Base-by-base conservation (phyloP, 2,797 vertebrate species). In the Anas flavirostris region DNA sequence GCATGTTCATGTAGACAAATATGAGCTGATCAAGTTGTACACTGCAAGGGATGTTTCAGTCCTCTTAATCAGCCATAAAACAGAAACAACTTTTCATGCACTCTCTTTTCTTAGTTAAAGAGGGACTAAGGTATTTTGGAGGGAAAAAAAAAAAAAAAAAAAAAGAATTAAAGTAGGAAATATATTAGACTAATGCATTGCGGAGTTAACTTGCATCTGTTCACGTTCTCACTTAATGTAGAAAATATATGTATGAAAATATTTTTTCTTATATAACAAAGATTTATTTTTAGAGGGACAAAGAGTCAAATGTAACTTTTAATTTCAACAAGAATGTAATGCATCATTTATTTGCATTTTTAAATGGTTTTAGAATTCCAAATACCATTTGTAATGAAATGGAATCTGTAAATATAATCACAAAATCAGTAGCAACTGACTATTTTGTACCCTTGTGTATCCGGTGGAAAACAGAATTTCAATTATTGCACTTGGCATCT, bases 361-460 rank as follows among this genome's bases (percentile, higher is more conserved):
- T 8, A 28, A 62, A 90, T 60, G 15, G 6, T 13, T 68, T 93
- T 78, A 89, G 64, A 75, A 93, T 93, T 90, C 56, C 39, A 92
- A 87, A 77, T 81, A n/a, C 25, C 62, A 17, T 74, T 85, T 89
- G 53, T 22, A 87, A 64, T 79, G 59, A 86, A 94, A 94, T 86
- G 3, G 29, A 79, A 26, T 87, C 76, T 89, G 28, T 28, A 95
- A 93, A 85, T 72, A 37, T 64, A 94, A 58, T 92, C 66, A 75
- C 21, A 72, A 50, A 91, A 86, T 85, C 79, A 89, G 33, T 50
- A 86, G 7, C 69, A 81, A 39, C 17, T 60, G 56, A 52, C 76
- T 91, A 39, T 50, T 93, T 89, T 81, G 46, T 81, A 68, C 33
- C 39, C 9, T 3, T 68, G 25, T 81, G 69, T 85, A 83, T 66